Base-by-base conservation (phyloP, 64 coral and sea anemone genomes). In the Montipora efflorescens region DNA sequence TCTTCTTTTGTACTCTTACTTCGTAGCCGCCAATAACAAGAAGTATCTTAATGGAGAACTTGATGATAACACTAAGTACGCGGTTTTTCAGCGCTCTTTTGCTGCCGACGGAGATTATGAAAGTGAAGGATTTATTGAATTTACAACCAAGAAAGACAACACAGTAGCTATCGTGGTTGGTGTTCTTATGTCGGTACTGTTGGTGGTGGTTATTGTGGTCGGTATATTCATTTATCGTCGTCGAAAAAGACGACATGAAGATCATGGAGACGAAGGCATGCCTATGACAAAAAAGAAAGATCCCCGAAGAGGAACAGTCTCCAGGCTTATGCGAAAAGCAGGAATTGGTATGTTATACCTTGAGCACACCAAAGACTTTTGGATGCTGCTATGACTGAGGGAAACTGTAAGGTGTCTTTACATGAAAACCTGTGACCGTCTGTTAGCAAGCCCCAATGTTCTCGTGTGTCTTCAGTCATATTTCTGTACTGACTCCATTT, bases 11-110 rank as follows among this genome's bases (percentile, higher is more conserved):
- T 83, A 8, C 0, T 20, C 1, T 67, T 66, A 2, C 12, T 66
- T 46, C 47, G 22, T 0, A 36, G 53, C 0, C 49, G 80, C 0
- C 11, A 0, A 0, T 8, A 82, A 0, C 1, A 19, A 64, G 36
- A 36, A 36, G 5, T 83, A 83, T 67, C 57, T 83, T 3, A 83
- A 83, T 67, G 80, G 80, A 18, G 47, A 83, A 59, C 80, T 83
- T 8, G 3, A 47, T 16, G 80, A 83, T 16, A 8, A 66, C 28
- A 20, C 80, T 10, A 1, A 67, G 80, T 83, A 83, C 12, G 80
- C 43, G 3, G 80, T 67, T 14, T 83, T 83, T 83, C 79, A 81
- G 51, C 79, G 79, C 1, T 59, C 79, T 61, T 81, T 81, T 59
- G 9, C 19, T 58, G 53, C 0, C 16, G 21, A 81, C 22, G 53